phyloP scores from a whole-genome alignment of 2,888 invertebrate genomes.

The Esperia sulphurella region DNA sequence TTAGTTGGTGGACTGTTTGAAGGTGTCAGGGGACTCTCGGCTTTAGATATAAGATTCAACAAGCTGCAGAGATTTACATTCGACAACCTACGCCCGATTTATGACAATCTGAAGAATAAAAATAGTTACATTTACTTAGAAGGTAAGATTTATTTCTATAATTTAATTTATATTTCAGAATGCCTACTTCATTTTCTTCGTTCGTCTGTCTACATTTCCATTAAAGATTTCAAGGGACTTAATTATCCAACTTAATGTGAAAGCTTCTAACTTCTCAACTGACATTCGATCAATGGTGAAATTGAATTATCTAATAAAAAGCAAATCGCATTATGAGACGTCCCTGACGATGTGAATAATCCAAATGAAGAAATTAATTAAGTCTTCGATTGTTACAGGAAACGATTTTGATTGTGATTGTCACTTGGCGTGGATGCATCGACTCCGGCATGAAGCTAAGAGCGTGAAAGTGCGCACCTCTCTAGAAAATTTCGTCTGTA shows the following conservation, averaged over 20 bases:
- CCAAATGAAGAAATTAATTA: slow-evolving; percentile 43
- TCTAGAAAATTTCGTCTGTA: slow-evolving; percentile 86
- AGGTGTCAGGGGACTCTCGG: slow-evolving; percentile 84
- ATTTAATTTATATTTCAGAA: background rate
- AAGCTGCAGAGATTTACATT: slow-evolving; percentile 86
- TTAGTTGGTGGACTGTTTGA: slow-evolving; percentile 85
- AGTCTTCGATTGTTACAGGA: slow-evolving; percentile 80
- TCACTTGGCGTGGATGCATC: slow-evolving; percentile 90
- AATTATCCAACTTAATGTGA: slow-evolving; percentile 9
- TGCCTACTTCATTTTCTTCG: too few relatives aligned
- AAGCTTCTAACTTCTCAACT: slow-evolving; percentile 2
- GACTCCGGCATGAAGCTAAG: slow-evolving; percentile 86
- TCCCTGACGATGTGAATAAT: slow-evolving; percentile 29
- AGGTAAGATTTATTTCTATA: slow-evolving; percentile 75
- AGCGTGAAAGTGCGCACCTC: slow-evolving; percentile 84
- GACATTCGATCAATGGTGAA: slow-evolving; percentile 4
- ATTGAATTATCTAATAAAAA: slow-evolving; percentile 29
- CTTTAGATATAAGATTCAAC: slow-evolving; percentile 88
- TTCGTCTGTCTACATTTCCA: background rate
- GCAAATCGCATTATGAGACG: slow-evolving; percentile 30
- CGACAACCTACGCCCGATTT: slow-evolving; percentile 86
- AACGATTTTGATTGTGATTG: slow-evolving; percentile 92
- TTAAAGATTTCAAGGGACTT: background rate
- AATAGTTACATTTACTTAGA: slow-evolving; percentile 86
- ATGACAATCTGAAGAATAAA: slow-evolving; percentile 85